Evolutionary conservation across 2,888 invertebrate species (phyloP), one percentile per base, ranked within the genome.

Genomic region (Flexamia atlantica): DNA sequence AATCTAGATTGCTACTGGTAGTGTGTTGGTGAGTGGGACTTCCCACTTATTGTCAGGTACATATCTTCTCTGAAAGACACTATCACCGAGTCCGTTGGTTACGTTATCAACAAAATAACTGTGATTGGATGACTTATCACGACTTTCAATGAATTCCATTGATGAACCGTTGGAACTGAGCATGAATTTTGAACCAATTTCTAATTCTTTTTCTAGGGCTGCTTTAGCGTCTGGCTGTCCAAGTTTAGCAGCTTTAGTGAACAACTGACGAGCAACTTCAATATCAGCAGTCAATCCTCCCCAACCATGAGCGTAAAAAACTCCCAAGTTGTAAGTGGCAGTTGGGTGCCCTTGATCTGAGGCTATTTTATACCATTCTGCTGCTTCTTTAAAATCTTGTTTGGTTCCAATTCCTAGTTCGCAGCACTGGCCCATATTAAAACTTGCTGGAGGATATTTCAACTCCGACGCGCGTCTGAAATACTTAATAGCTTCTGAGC

Each of bases 311-410:
- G 93, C 93, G 88, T 94, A 92, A 88, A 93, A 93, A 74, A 95
- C 91, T 1, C 94, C 95, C 81, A 95, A 91, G 88, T 95, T 95
- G 89, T 94, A 95, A 87, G 93, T 91, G 0, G 95, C 94, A 85
- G 92, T 92, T 1, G 93, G 91, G 88, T 95, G 95, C 46, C 94
- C 93, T 80, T 91, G 89, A 12, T 92, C 91, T 23, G 94, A 93
- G 57, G 95, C 95, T 84, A 92, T 90, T 85, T 91, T 90, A 88
- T 95, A 95, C 88, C 93, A 91, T 88, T 93, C 92, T 89, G 93
- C 93, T 74, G 95, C 95, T 90, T 92, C 91, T 89, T 90, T 91
- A 85, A 93, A 91, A 90, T 94, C 92, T 85, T 91, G 90, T 53
- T 90, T 89, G 1, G 94, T 93, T 84, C 95, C 95, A 83, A 93